Percentiles rank a stretch among this genome's conserved stretches.
These are phyloP conservation scores for Epinotia brunnichana DNA, from an alignment of 2,888 invertebrate genomes.

Conservation along the genomic window DNA sequence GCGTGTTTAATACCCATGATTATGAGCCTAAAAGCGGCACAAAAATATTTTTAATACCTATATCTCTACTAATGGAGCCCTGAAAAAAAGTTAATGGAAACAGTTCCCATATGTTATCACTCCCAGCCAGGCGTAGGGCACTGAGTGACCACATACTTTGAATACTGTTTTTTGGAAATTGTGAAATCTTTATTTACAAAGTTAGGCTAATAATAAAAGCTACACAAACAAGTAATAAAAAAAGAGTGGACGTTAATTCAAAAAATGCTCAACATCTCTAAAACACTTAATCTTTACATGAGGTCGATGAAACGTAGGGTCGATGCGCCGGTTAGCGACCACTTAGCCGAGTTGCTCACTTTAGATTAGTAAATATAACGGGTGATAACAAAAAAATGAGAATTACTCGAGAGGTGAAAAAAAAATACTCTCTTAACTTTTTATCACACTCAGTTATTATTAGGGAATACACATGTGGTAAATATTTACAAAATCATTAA, in stretches of 20 bases:
- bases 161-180: neutral
- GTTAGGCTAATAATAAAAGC: neutral
- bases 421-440: too few relatives aligned
- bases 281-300: neutral
- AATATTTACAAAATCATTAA: too few relatives aligned
- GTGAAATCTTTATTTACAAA: neutral
- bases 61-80: neutral
- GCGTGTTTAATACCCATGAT: too few relatives aligned
- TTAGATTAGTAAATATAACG: too few relatives aligned
- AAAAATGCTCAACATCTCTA: neutral
- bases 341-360: too few relatives aligned
- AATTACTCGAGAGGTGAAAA: too few relatives aligned
- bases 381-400: too few relatives aligned
- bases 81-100: neutral
- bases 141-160: neutral
- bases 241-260: neutral
- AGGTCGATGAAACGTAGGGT: neutral
- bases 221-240: neutral
- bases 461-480: too few relatives aligned
- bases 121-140: neutral
- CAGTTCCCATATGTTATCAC: neutral
- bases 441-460: too few relatives aligned
- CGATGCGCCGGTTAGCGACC: too few relatives aligned
- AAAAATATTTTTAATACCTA: too few relatives aligned
- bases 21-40: too few relatives aligned